These are phyloP conservation scores for Leucophenga maculata DNA, from an alignment of 2,888 invertebrate species.

Conservation along the genomic window DNA sequence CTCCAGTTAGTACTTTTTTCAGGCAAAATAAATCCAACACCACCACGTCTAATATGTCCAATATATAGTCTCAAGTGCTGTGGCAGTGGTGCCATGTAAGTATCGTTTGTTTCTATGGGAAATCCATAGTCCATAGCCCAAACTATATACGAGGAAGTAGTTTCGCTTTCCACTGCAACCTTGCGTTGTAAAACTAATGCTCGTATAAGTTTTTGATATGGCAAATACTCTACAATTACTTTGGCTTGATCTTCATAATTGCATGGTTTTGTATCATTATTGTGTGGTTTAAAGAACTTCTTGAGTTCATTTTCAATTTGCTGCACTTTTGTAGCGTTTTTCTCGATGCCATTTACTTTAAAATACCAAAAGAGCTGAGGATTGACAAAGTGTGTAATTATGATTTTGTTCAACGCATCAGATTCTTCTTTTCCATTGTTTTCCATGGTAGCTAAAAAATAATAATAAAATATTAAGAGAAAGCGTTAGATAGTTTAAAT, in stretches of 20 bases:
- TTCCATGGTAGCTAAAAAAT: neutral
- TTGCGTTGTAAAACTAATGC: neutral
- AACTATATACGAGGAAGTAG: neutral
- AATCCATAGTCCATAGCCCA: conserved; percentile 20
- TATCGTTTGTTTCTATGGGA: conserved; percentile 1
- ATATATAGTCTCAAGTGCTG: neutral
- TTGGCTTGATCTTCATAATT: neutral
- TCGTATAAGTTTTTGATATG: neutral
- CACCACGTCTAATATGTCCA: conserved; percentile 1
- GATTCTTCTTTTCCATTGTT: neutral
- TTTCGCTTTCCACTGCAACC: neutral
- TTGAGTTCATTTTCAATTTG: neutral
- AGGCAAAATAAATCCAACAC: neutral
- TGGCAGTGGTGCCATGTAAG: neutral
- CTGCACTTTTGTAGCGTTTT: neutral
- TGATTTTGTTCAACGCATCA: neutral
- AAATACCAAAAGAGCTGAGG: conserved; percentile 5
- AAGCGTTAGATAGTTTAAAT: neutral
- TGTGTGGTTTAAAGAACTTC: neutral
- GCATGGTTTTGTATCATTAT: neutral
- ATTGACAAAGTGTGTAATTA: conserved; percentile 10
- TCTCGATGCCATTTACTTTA: neutral
- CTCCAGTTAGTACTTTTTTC: neutral
- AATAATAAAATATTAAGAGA: neutral
- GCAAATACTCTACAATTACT: neutral